These are phyloP conservation scores for Tineola bisselliella DNA, from an alignment of 2,888 invertebrate species.

Conservation along the genomic window DNA sequence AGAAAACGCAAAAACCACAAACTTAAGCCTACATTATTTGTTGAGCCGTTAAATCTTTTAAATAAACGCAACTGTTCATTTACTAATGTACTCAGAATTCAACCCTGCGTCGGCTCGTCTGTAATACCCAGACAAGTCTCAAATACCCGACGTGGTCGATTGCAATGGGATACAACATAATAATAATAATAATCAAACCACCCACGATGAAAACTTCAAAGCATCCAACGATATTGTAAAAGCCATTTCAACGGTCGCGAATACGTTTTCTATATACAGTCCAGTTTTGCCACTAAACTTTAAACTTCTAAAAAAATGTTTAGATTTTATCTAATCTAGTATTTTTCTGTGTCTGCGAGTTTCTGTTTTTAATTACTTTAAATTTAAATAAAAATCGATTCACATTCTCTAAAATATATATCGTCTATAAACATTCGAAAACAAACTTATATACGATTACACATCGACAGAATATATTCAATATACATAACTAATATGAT, in stretches of 20 bases:
- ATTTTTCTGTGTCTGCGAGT: too few species aligned
- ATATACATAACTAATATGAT: too few species aligned
- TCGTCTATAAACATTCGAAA: too few species aligned
- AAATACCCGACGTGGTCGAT: neutral
- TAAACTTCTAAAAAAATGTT: too few species aligned
- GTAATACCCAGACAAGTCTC: neutral
- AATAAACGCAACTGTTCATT: neutral
- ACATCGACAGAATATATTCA: too few species aligned
- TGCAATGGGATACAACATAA: slow-evolving; percentile 1
- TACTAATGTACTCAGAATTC: neutral
- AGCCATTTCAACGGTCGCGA: slow-evolving; percentile 5
- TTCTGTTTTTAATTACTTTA: too few species aligned
- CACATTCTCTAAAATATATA: too few species aligned
- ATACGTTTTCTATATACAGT: neutral
- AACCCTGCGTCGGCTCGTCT: slow-evolving; percentile 5
- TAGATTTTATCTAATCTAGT: too few species aligned
- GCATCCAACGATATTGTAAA: neutral
- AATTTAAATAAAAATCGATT: too few species aligned
- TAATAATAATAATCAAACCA: neutral
- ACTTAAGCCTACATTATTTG: slow-evolving; percentile 3
- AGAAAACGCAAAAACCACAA: neutral
- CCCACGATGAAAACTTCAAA: slow-evolving; percentile 7
- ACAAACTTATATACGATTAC: too few species aligned
- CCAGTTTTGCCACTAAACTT: too few species aligned
- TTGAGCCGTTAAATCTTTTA: neutral